Percentiles rank a stretch among this genome's conserved stretches.
Evolutionary conservation across 2,888 invertebrate genomes (phyloP).

Genomic region (Tiliacea citrago): DNA sequence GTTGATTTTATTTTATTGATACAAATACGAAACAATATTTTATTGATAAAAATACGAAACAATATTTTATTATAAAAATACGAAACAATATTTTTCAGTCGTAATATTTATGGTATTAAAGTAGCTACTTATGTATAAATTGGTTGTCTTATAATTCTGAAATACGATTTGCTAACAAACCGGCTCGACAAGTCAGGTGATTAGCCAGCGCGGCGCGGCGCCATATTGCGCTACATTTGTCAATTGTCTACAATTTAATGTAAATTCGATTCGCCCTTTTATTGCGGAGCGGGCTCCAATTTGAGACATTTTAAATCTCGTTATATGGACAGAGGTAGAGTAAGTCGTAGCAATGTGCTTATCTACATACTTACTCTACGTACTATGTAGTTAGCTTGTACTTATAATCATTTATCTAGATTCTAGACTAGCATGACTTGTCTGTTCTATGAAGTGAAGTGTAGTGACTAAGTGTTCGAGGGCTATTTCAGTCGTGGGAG

Average conservation of each 20-base stretch:
- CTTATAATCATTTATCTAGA: neutral
- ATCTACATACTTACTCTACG: neutral
- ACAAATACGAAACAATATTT: neutral
- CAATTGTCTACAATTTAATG: conserved; percentile 54
- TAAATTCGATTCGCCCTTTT: conserved; percentile 46
- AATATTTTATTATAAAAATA: neutral
- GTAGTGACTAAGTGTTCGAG: neutral
- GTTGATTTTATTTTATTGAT: conserved; percentile 15
- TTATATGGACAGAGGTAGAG: conserved; percentile 11
- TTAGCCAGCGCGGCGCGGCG: conserved; percentile 32
- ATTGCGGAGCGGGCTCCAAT: conserved; percentile 28
- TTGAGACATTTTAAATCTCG: conserved; percentile 32
- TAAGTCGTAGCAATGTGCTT: neutral
- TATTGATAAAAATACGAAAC: neutral
- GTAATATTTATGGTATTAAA: conserved; percentile 7
- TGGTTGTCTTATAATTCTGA: conserved; percentile 39
- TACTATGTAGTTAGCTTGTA: neutral
- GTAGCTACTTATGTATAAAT: conserved; percentile 28
- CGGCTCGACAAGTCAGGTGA: conserved; percentile 36
- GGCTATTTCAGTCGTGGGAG: neutral
- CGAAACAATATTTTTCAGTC: neutral
- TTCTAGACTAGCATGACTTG: neutral
- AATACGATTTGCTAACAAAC: conserved; percentile 50
- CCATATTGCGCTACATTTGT: conserved; percentile 45
- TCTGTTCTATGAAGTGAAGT: neutral